Evolutionary conservation across 2,888 invertebrate genomes (phyloP).

Genomic region (Cenopis cana): DNA sequence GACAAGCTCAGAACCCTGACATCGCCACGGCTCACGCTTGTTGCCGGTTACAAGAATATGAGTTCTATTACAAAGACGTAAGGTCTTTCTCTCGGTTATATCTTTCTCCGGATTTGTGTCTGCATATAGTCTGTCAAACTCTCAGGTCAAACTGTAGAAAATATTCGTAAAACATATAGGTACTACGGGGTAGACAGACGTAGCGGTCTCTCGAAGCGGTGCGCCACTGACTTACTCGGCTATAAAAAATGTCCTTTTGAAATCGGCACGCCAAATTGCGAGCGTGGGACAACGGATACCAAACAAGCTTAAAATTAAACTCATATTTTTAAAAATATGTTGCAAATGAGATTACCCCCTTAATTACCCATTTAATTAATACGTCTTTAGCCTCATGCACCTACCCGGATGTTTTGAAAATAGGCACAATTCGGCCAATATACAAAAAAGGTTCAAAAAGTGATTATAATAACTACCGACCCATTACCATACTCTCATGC

Average conservation of each 20-base stretch:
- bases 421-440: too few relatives aligned
- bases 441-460: too few relatives aligned
- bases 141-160: too few relatives aligned
- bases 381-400: too few relatives aligned
- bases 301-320: background rate
- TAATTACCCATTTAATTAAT: too few relatives aligned
- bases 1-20: slow-evolving; percentile 63
- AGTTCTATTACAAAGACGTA: background rate
- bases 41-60: background rate
- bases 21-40: slow-evolving; percentile 42
- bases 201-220: background rate
- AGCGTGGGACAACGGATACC: slow-evolving; percentile 4
- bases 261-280: slow-evolving; percentile 6
- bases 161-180: background rate
- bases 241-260: slow-evolving; percentile 20
- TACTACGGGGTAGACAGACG: background rate
- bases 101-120: too few relatives aligned
- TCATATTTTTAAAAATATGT: too few relatives aligned
- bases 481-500: too few relatives aligned
- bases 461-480: too few relatives aligned
- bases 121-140: too few relatives aligned
- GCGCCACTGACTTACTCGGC: background rate
- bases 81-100: background rate
- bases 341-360: too few relatives aligned
- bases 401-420: too few relatives aligned